Percentiles rank a stretch among this genome's conserved stretches.
Evolutionary conservation across 2,797 vertebrate genomes (phyloP).

Genomic region (Sebastes minor): DNA sequence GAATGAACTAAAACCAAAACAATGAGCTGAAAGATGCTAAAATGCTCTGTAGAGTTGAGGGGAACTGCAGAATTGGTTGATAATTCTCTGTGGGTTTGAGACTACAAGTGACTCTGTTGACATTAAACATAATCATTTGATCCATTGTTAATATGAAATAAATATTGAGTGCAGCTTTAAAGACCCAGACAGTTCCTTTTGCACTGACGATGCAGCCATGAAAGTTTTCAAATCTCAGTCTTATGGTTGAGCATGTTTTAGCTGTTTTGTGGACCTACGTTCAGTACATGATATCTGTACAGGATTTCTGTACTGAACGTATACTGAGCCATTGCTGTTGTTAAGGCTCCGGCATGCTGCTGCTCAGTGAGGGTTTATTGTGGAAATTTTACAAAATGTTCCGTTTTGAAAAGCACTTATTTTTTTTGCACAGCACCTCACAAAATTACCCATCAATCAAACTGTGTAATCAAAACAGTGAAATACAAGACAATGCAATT

Average conservation of each 20-base stretch:
- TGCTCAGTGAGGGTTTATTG: not conserved
- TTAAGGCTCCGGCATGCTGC: too few relatives aligned
- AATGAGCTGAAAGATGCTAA: not conserved
- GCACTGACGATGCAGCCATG: not conserved
- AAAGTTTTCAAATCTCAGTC: too few relatives aligned
- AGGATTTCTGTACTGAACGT: not conserved
- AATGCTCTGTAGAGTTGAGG: not conserved
- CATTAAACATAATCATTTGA: too few relatives aligned
- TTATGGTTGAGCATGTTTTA: not conserved
- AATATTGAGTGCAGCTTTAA: not conserved
- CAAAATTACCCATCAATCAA: not conserved
- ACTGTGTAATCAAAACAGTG: not conserved
- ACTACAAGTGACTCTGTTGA: too few relatives aligned
- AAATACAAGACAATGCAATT: not conserved
- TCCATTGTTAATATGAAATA: too few relatives aligned
- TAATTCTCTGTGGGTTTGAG: too few relatives aligned
- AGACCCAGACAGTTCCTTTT: not conserved
- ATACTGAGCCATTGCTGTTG: not conserved
- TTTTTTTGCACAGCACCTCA: not conserved
- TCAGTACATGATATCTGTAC: not conserved
- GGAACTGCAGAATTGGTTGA: not conserved
- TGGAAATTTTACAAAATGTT: not conserved
- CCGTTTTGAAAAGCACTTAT: not conserved
- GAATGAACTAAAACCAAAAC: not conserved
- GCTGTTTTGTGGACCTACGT: not conserved